Percentiles rank a stretch among this genome's conserved stretches.
Evolutionary conservation across 2,113 vertebrate species (phyloP).

Genomic region (Mormyrus iriodes): DNA sequence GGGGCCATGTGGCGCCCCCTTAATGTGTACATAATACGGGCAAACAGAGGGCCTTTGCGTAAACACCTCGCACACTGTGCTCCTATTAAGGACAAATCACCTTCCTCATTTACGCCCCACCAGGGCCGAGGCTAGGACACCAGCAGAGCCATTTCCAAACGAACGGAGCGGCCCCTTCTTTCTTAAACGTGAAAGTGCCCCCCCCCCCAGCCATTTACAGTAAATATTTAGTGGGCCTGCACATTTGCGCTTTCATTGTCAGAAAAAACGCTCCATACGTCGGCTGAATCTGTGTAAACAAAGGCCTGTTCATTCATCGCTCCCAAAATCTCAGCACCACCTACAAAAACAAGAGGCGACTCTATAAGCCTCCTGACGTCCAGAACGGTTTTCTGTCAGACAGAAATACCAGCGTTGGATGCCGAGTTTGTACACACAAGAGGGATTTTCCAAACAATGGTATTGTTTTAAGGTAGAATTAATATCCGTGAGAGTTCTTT

Average conservation of each 20-base stretch:
- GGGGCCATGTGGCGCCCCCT: not conserved
- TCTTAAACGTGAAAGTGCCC: not conserved
- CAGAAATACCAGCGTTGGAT: not conserved
- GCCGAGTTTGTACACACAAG: not conserved
- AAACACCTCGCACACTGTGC: not conserved
- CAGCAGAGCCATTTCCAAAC: not conserved
- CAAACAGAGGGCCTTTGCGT: not conserved
- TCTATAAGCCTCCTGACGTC: not conserved
- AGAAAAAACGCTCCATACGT: not conserved
- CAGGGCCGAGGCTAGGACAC: not conserved
- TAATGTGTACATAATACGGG: not conserved
- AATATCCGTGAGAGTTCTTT: not conserved
- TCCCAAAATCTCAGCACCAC: not conserved
- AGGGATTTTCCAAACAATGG: not conserved
- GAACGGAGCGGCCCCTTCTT: not conserved
- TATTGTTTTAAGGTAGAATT: not conserved
- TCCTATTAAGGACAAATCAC: slow-evolving; percentile 2
- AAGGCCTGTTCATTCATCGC: not conserved
- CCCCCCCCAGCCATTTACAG: not conserved
- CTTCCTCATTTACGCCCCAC: not conserved
- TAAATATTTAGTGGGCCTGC: not conserved
- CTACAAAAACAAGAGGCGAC: not conserved
- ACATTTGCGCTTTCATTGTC: not conserved
- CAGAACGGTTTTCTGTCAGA: not conserved
- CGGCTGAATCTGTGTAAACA: not conserved